Evolutionary conservation across 2,113 vertebrate species (phyloP).

Genomic region (Dipodomys merriami): DNA sequence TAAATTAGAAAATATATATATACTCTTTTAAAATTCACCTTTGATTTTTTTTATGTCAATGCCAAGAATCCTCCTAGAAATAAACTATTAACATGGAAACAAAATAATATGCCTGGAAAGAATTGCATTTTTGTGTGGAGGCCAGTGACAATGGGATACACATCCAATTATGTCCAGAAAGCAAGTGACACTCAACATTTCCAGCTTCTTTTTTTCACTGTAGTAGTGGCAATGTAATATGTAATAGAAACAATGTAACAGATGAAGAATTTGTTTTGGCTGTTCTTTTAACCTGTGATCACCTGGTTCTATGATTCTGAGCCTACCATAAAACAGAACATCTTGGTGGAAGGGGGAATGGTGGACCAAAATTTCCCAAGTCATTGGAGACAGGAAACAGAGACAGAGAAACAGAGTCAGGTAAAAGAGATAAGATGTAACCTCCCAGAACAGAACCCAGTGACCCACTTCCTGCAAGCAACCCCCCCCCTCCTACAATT

Average conservation of each 20-base stretch:
- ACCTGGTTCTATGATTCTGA: neutral
- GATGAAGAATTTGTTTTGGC: no score
- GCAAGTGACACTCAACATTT: neutral
- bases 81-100: neutral
- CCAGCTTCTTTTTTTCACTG: neutral
- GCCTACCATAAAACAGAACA: neutral
- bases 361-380: neutral
- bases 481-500: neutral
- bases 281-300: no score
- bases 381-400: neutral
- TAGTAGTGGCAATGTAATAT: neutral
- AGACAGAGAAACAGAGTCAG: neutral
- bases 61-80: neutral
- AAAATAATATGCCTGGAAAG: neutral
- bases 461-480: neutral
- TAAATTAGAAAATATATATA: constrained; percentile 13
- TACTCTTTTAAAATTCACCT: neutral
- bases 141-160: neutral
- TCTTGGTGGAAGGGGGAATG: neutral
- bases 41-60: neutral
- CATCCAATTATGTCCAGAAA: neutral
- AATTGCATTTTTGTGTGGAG: neutral
- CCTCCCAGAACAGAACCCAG: neutral
- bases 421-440: neutral
- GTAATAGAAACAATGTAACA: no score